Percentiles rank a stretch among this genome's conserved stretches.
Evolutionary conservation across 1,140 invertebrate species (phyloP).

Genomic region (Drosophila parabipectinata): DNA sequence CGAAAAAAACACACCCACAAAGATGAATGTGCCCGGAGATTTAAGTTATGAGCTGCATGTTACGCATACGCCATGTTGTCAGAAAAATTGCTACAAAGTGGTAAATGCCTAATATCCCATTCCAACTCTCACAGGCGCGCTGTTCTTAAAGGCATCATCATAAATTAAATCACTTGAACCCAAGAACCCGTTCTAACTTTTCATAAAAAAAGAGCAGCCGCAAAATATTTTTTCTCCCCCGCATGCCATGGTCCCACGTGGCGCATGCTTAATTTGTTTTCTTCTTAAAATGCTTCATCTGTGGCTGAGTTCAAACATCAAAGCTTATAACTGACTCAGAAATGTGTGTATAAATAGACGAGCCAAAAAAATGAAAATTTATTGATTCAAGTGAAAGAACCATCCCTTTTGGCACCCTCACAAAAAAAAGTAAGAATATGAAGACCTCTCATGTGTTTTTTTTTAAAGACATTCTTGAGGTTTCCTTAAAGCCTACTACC

Average conservation of each 20-base stretch:
- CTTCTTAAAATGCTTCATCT: not conserved
- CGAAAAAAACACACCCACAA: slow-evolving; percentile 1
- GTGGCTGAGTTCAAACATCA: not conserved
- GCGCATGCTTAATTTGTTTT: slow-evolving; percentile 2
- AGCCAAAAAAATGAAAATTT: not conserved
- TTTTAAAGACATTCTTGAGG: not conserved
- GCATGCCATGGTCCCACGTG: not conserved
- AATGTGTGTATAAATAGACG: not conserved
- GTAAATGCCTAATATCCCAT: not conserved
- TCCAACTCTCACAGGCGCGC: not conserved
- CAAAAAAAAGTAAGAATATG: not conserved
- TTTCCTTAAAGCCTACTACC: no score
- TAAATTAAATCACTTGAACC: not conserved
- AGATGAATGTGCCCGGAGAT: slow-evolving; percentile 2
- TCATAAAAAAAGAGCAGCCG: not conserved
- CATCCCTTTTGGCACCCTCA: not conserved
- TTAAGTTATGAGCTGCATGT: slow-evolving; percentile 4
- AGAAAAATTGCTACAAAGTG: slow-evolving; percentile 5
- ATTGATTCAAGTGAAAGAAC: not conserved
- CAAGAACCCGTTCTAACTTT: not conserved
- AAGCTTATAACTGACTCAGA: not conserved
- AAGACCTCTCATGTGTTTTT: not conserved
- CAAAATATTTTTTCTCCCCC: not conserved
- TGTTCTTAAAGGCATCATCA: not conserved
- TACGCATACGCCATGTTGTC: slow-evolving; percentile 5